phyloP scores from a whole-genome alignment of 2,797 vertebrate genomes.

The Coranthus polyacanthus region DNA sequence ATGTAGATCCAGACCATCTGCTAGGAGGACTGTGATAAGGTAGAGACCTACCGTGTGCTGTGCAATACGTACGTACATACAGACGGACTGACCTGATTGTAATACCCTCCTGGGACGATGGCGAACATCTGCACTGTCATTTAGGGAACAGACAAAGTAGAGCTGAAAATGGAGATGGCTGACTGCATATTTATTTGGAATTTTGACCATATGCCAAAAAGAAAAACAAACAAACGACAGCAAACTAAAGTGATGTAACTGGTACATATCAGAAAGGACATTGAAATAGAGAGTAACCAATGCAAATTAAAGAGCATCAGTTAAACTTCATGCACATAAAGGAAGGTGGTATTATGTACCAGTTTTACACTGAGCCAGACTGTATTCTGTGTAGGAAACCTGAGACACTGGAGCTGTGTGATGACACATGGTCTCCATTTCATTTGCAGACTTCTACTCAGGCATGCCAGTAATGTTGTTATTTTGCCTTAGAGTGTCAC shows the following conservation, averaged over 20 bases:
- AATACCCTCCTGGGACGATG: too few species aligned
- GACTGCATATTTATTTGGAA: conserved; percentile 13
- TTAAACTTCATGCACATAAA: neutral
- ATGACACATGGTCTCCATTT: conserved; percentile 29
- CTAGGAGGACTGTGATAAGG: too few species aligned
- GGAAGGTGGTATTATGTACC: neutral
- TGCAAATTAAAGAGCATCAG: neutral
- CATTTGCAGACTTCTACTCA: conserved; percentile 20
- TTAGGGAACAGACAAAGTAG: neutral
- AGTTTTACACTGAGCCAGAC: conserved; percentile 8
- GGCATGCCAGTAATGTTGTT: conserved; percentile 26
- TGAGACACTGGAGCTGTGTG: conserved; percentile 1
- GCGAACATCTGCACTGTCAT: neutral
- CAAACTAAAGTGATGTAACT: neutral
- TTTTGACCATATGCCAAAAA: conserved; percentile 20
- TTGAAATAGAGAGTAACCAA: neutral
- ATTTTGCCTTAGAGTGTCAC: conserved; percentile 9
- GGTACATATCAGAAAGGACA: neutral
- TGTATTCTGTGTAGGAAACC: neutral
- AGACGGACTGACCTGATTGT: too few species aligned
- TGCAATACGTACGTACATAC: too few species aligned
- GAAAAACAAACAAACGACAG: conserved; percentile 28
- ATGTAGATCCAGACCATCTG: too few species aligned
- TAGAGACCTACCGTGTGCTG: too few species aligned
- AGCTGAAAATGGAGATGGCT: conserved; percentile 9